Conservation (phyloP, 2,113 vertebrate genomes). For the Pedionomus torquatus region DNA sequence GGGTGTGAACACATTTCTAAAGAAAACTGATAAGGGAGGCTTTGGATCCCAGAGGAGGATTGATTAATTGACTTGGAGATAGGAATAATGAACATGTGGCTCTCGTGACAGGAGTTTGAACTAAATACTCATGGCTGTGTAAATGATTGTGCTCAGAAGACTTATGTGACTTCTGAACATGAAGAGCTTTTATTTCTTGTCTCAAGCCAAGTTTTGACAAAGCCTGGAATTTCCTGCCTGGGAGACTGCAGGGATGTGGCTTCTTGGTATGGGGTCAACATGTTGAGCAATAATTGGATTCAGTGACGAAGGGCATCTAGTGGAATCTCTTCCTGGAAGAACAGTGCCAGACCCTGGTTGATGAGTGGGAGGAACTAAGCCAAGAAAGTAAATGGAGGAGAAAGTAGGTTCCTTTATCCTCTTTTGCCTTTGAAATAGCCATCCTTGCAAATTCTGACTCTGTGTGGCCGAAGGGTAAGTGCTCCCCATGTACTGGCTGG, state of each 20-base stretch:
- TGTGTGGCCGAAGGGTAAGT: not conserved
- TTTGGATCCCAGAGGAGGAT: not conserved
- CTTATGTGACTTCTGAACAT: not conserved
- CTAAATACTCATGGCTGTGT: not conserved
- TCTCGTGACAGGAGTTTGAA: not conserved
- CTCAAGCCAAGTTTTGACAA: not conserved
- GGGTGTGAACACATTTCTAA: not conserved
- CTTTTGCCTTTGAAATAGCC: not conserved
- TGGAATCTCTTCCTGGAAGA: not conserved
- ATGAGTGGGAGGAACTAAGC: not conserved
- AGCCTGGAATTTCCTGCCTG: not conserved
- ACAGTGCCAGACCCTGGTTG: not conserved
- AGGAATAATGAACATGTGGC: not conserved
- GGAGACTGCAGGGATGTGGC: not conserved
- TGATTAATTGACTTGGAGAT: not conserved
- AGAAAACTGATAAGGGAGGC: not conserved
- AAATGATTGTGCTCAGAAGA: not conserved
- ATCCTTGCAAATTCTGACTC: not conserved
- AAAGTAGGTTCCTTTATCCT: not conserved
- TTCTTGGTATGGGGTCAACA: not conserved
- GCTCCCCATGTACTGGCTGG: not conserved
- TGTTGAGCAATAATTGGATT: not conserved
- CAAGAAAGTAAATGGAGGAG: not conserved
- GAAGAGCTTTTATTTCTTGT: not conserved
- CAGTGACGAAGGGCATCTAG: not conserved